Base-by-base conservation (phyloP, 2,888 invertebrate species). In the Neuroscelio doddi region DNA sequence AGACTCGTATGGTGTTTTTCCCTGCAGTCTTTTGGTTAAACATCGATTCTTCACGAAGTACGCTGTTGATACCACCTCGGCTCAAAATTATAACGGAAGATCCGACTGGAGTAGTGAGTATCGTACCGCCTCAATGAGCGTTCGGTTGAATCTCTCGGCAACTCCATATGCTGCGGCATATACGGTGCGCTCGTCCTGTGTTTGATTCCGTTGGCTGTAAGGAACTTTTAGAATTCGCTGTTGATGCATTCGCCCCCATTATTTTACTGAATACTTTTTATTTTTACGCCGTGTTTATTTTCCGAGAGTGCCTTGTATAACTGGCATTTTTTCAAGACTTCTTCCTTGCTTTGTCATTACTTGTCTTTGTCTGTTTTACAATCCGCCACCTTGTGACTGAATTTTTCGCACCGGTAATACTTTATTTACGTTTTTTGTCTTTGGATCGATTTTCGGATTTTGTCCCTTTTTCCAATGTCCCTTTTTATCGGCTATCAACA, bases 111-210 rank as follows among this genome's bases (percentile, higher is more conserved):
- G 14, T 10, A 80, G n/a, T 59, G 78, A 69, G 3, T 70, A 65
- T n/a, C 77, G 55, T 1, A 76, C 71, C 32, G 64, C 50, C 21
- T 75, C 73, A 3, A 75, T 68, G 1, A 79, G 24, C 1, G 74
- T 79, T 0, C 73, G 57, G 15, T 77, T 78, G 29, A 64, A 62
- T 3, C 74, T 32, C 46, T 80, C 78, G 3, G 78, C 71, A 0
- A 67, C 46, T 0, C 74, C 78, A 53, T 47, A 8, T 34, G 47
- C 21, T 47, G 29, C 8, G 44, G 44, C 12, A 14, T 44, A 14
- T 24, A 15, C 5, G 24, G 26, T 1, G 27, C 44, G 8, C 26
- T 26, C 3, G 64, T 44, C 17, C 34, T n/a, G 32, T 15, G 17
- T 3, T 8, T n/a, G 12, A 79, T 80, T 29, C 76, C 78, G 9